Base-by-base conservation (phyloP, 1,140 invertebrate genomes). In the Camponotus pennsylvanicus region DNA sequence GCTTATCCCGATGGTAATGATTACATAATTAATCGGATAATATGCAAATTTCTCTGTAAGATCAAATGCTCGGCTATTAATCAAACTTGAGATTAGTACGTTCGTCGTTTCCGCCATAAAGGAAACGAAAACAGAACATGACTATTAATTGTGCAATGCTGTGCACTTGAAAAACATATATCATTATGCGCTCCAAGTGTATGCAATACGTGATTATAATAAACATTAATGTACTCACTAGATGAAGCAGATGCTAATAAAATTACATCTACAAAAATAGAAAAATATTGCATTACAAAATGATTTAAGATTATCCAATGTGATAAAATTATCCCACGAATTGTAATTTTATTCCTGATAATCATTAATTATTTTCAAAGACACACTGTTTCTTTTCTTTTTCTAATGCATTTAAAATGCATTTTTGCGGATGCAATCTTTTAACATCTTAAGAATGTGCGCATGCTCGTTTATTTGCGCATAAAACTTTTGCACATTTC, bases 1-100 rank as follows among this genome's bases (percentile, higher is more conserved):
- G 18, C 18, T 49, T 21, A n/a, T 63, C 13, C 6, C 18, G 13
- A 83, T 15, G 18, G 11, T 42, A 27, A 3, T 15, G 40, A 34
- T 27, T 73, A 27, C 55, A 49, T 63, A 83, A 83, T 37, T 83
- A 83, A 45, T 75, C 40, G 7, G 9, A 42, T 59, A 83, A 73
- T 83, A 83, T 83, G 55, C n/a, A 83, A 75, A 83, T 75, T 61
- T 82, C 18, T 71, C 3, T 13, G 8, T 45, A 37, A 73, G 59
- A 61, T 71, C 42, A 73, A 55, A 45, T 34, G 40, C 3, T 18
- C 11, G 13, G 57, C 32, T 82, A 59, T 82, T 73, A 73, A 83
- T 83, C 42, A 63, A 82, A 49, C 6, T 55, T 18, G 13, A 34
- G 11, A 70, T 63, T 75, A 49, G 9, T 21, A 32, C 27, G 5